Evolutionary conservation across 2,113 vertebrate species (phyloP), one percentile per base, ranked within the genome.

Genomic region (Canis aureus): DNA sequence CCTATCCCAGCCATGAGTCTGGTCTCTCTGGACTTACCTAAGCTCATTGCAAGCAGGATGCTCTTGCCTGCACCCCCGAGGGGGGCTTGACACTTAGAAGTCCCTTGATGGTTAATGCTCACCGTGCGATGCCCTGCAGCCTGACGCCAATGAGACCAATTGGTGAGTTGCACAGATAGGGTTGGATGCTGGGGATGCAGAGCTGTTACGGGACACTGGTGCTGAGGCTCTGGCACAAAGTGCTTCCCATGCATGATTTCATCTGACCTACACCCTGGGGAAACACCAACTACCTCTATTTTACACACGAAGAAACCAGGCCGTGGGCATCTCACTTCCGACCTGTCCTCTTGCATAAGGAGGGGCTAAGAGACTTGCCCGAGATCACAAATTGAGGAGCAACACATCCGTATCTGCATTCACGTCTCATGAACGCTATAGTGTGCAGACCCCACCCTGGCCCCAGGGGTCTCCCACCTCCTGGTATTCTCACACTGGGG

Each of bases 321-420:
- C 23, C 29, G 35, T 11, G 3, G 1, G 13, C 35, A 0, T 2
- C 59, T 76, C 7, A 0, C 35, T 38, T 27, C 59, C 8, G 27
- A 7, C 59, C 49, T 5, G n/a, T 69, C 57, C 16, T 8, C 4
- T 0, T 0, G 29, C 66, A 6, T 0, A 0, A 0, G 3, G 38
- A 0, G 3, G 38, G 29, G 25, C 6, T 20, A n/a, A 27, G 23
- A 27, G 13, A 9, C 35, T 1, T 0, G 2, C 23, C 3, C 10
- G 8, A 32, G 78, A 51, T 5, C 32, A 23, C 43, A 2, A 1
- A 11, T 4, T 6, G 9, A 4, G 0, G 53, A 29, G 80, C 13
- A 3, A 27, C 5, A 1, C n/a, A 20, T 13, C 13, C 0, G 20
- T 15, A 32, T 10, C 2, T 22, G 59, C 59, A 3, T 6, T 17